These are phyloP conservation scores for Leistus spinibarbis DNA, from an alignment of 2,888 invertebrate species.

Conservation along the genomic window DNA sequence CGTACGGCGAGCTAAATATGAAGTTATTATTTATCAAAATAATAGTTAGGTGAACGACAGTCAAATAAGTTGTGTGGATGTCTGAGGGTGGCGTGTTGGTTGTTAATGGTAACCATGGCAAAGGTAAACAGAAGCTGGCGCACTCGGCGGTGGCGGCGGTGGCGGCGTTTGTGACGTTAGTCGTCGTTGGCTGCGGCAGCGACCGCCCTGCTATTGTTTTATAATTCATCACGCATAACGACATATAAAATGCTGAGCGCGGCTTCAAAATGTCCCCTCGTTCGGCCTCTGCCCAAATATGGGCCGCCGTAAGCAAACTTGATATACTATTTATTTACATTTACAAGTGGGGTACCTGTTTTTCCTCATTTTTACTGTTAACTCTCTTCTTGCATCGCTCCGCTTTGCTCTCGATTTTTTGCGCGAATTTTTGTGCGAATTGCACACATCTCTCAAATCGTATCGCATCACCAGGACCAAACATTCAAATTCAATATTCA, in stretches of 20 bases:
- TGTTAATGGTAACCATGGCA: slow-evolving; percentile 10
- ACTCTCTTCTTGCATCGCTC: slow-evolving; percentile 13
- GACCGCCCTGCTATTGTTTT: slow-evolving; percentile 37
- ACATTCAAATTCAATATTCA: too few species aligned
- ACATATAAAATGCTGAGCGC: slow-evolving; percentile 21
- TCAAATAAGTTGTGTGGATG: background rate
- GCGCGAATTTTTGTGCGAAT: slow-evolving; percentile 25
- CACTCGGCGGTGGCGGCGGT: background rate
- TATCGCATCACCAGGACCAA: background rate
- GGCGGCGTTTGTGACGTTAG: slow-evolving; percentile 28
- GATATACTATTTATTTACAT: slow-evolving; percentile 40
- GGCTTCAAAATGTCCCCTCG: slow-evolving; percentile 10
- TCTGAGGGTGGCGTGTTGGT: background rate
- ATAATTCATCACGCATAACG: slow-evolving; percentile 36
- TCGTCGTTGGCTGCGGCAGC: background rate
- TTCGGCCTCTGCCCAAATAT: slow-evolving; percentile 33
- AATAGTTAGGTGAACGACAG: too few species aligned
- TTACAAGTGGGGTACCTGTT: slow-evolving; percentile 39
- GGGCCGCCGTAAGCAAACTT: slow-evolving; percentile 37
- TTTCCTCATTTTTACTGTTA: slow-evolving; percentile 40
- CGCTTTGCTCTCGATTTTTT: slow-evolving; percentile 28
- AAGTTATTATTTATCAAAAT: too few species aligned
- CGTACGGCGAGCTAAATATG: too few species aligned
- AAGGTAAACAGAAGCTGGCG: slow-evolving; percentile 1
- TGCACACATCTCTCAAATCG: slow-evolving; percentile 10